These are phyloP conservation scores for Irena cyanogastra DNA, from an alignment of 2,113 vertebrate genomes.

Conservation along the genomic window DNA sequence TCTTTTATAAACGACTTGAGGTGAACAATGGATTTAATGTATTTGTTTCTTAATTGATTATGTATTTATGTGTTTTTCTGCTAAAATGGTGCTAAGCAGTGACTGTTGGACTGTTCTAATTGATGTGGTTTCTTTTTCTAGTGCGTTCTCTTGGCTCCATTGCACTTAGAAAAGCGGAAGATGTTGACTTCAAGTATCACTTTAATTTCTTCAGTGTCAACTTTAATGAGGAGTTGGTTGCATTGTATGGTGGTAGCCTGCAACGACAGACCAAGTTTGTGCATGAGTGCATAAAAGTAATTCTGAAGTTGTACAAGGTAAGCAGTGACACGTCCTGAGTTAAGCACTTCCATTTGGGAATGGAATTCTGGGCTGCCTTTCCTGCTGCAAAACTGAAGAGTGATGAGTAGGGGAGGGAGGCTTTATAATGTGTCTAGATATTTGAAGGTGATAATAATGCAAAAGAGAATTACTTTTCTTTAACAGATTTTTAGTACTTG, in stretches of 20 bases:
- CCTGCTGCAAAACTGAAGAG: background rate
- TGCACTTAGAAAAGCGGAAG: slow-evolving; percentile 92
- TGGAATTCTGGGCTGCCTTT: background rate
- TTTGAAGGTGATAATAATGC: background rate
- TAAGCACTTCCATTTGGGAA: background rate
- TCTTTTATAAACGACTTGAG: background rate
- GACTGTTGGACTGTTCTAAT: background rate
- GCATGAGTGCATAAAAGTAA: slow-evolving; percentile 91
- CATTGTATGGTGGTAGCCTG: slow-evolving; percentile 92
- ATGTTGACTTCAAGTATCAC: slow-evolving; percentile 84
- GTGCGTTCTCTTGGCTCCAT: slow-evolving; percentile 94
- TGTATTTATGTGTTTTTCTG: background rate
- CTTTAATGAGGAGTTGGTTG: slow-evolving; percentile 96
- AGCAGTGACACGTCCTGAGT: background rate
- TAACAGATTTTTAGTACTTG: background rate
- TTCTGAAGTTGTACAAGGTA: slow-evolving; percentile 93
- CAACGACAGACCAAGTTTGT: slow-evolving; percentile 90
- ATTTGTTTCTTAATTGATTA: background rate
- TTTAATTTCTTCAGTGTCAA: slow-evolving; percentile 95
- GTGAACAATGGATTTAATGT: background rate
- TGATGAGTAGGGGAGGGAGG: background rate
- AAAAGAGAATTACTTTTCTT: background rate
- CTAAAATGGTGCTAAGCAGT: background rate
- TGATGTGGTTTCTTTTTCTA: slow-evolving; percentile 52
- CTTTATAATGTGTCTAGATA: background rate